Base-by-base conservation (phyloP, 2,113 vertebrate species). In the Nesoenas mayeri region DNA sequence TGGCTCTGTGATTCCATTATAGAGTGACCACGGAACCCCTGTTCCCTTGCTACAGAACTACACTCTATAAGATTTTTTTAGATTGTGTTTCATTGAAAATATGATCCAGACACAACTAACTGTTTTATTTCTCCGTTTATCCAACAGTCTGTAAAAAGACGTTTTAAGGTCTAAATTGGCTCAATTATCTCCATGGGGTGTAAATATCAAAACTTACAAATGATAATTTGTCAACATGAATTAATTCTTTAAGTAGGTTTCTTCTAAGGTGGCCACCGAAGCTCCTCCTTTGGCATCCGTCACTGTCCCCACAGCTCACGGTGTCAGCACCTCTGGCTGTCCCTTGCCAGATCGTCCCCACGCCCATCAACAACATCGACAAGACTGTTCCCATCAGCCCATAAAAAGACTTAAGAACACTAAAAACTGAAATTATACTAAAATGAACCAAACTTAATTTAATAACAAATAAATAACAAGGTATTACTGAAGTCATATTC, bases 1-100 rank as follows among this genome's bases (percentile, higher is more conserved):
- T 88, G 67, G 81, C 60, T 73, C 56, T 71, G 40, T 36, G 64
- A 44, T 66, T 91, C 72, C 58, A 85, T 73, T 70, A 36, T 34
- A 56, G 1, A 25, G 89, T 81, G 93, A 81, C 91, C 73, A 92
- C 81, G 89, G 86, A 89, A 95, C 93, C 66, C 89, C 86, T 86
- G 66, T 20, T 81, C 80, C 61, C 61, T 56, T 79, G 53, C 69
- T 71, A 84, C 60, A 91, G 53, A 87, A 32, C 69, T 67, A 12
- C 7, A 60, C 34, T 26, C 38, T 10, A 60, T 11, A 65, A 84
- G 48, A 16, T 22, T 5, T 3, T 3, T 4, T 10, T 83, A 83
- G 50, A 48, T 31, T 2, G 0, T 7, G 5, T 62, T 89, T 50
- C 48, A 51, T 7, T 84, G 65, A 84, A 95, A 87, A 85, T 15